Evolutionary conservation across 2,113 vertebrate genomes (phyloP), one percentile per base, ranked within the genome.

Genomic region (Aspiorhynchus laticeps): DNA sequence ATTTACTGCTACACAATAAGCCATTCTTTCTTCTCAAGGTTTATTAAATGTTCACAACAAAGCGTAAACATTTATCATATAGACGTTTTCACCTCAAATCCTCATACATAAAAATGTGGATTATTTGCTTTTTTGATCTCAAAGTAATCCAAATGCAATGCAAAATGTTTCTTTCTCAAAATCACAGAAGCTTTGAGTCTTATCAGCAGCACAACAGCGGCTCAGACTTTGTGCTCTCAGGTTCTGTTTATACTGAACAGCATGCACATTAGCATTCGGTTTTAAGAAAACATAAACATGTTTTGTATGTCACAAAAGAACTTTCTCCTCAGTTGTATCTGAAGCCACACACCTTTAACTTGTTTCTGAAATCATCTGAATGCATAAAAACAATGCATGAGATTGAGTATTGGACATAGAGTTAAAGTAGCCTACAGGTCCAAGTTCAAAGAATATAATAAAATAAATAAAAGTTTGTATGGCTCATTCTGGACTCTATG

Each of bases 221-320:
- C 76, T 33, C 28, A 78, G 48, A 80, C 79, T 63, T 80, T 17
- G 4, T n/a, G 36, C 24, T 38, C 56, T 43, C 78, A 41, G 21
- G 21, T 61, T 61, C 3, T 80, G 48, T 41, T 59, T 80, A 41
- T 24, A 61, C 21, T 63, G 8, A n/a, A 61, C 78, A 80, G 24
- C 19, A 21, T 24, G 43, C 43, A 51, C 24, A 56, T 11, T 56
- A 59, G 24, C 51, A 59, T 59, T 38, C 12, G 1, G 19, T 33
- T 78, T 38, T 59, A 80, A 59, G 31, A 59, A 80, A 80, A 80
- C n/a, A 53, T 38, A 80, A 80, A 36, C 28, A 59, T 80, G 28
- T 73, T 73, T 73, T 24, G 8, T 59, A 59, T 14, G 1, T 59
- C 11, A 75, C 38, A 75, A 75, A n/a, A 12, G 5, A 2, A 26